Base-by-base conservation (phyloP, 2,113 vertebrate genomes). In the Holacanthus passer region DNA sequence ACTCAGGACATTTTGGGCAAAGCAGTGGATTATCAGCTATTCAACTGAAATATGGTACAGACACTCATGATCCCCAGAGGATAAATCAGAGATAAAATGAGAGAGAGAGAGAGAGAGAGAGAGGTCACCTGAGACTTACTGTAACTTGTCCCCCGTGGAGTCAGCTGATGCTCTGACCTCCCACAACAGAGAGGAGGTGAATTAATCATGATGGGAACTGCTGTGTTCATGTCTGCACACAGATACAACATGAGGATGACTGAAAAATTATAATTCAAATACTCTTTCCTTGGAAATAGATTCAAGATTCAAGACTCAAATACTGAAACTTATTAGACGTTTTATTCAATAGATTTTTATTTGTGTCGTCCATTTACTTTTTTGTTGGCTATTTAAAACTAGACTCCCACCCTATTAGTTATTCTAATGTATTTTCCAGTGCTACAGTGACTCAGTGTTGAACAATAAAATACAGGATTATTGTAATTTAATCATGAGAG, bases 151-250 rank as follows among this genome's bases (percentile, higher is more conserved):
- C 50, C 41, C 62, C 62, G 37, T 20, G 20, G 17, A 14, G 60
- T 62, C 62, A 60, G 32, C 19, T 70, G 70, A 65, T 32, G 24
- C 56, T 31, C 12, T 31, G 45, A 56, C 48, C 62, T 60, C 41
- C 37, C 60, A 45, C 68, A 64, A 32, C 32, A 59, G 47, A 82
- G 59, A 67, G 22, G 5, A 69, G 10, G 8, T 87, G 5, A 80
- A 90, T 90, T 48, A 86, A 73, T 90, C 12, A 87, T 72, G 76
- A 53, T 55, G 52, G 1, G 22, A 82, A 56, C 1, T 9, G n/a
- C 31, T 76, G 37, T 67, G 20, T 41, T 27, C 11, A 14, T 19
- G 14, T 20, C 50, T 31, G 65, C 31, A 20, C 2, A 13, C 12
- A 43, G 43, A 43, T 35, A 52, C 17, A 35, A 3, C 47, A 45